Conservation (phyloP, 2,888 invertebrate genomes). For the Orthonychiurus folsomi region DNA sequence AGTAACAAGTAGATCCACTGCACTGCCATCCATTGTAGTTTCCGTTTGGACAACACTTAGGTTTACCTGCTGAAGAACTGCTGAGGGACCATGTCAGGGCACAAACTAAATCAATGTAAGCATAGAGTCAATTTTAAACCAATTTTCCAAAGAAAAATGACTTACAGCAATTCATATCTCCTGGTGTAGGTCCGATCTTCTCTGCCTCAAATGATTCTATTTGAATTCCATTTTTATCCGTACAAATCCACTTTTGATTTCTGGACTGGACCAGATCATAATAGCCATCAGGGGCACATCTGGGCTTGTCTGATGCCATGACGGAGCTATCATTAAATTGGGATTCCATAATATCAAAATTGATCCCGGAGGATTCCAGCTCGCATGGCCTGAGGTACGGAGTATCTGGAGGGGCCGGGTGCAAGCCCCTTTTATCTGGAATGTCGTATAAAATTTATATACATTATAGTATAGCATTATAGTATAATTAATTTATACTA, state of each 20-base stretch:
- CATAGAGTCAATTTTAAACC: conserved; percentile 2
- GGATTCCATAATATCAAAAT: conserved; percentile 24
- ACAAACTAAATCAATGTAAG: conserved; percentile 52
- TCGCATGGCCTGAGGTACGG: conserved; percentile 32
- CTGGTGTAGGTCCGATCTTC: conserved; percentile 45
- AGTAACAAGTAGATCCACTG: conserved; percentile 54
- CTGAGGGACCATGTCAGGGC: conserved; percentile 50
- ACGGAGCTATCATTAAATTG: conserved; percentile 16
- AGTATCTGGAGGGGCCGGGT: background rate
- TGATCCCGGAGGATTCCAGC: conserved; percentile 18
- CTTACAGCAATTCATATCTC: conserved; percentile 43
- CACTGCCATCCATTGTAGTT: conserved; percentile 57
- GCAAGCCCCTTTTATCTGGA: conserved; percentile 9
- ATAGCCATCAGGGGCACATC: conserved; percentile 37
- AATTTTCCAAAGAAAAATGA: conserved; percentile 8
- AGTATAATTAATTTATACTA: conserved; percentile 2
- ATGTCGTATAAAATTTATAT: background rate
- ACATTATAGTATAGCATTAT: no score
- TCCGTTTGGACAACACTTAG: conserved; percentile 56
- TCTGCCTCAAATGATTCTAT: conserved; percentile 50
- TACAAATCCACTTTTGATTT: conserved; percentile 47
- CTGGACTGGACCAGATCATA: conserved; percentile 32
- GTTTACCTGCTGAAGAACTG: conserved; percentile 45
- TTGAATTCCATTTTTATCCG: conserved; percentile 50
- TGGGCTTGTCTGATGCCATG: conserved; percentile 30